These are phyloP conservation scores for Epistrophe grossulariae DNA, from an alignment of 2,888 invertebrate species.

Conservation along the genomic window DNA sequence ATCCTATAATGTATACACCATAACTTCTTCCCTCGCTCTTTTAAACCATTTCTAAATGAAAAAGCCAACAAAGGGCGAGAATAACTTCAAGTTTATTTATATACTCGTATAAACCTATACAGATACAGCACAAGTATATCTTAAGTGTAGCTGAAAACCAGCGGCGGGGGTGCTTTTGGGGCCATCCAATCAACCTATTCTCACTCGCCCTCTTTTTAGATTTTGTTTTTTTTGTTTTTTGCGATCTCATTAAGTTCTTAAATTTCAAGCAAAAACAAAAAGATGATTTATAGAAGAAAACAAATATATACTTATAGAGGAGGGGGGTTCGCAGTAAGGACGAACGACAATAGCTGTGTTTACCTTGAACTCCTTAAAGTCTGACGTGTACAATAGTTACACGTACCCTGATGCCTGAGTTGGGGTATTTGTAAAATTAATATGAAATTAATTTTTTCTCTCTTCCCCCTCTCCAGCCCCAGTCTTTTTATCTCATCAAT, in stretches of 20 bases:
- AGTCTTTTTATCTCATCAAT: background rate
- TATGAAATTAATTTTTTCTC: background rate
- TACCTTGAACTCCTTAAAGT: conserved; percentile 73
- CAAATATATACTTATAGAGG: background rate
- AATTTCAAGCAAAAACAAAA: conserved; percentile 56
- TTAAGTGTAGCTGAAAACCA: conserved; percentile 28
- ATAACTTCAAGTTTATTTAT: conserved; percentile 60
- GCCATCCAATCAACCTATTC: conserved; percentile 21
- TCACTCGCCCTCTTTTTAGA: background rate
- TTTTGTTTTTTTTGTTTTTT: no score
- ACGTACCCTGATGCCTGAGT: conserved; percentile 4
- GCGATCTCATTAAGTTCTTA: conserved; percentile 56
- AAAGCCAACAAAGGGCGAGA: conserved; percentile 66
- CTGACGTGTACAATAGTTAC: conserved; percentile 50
- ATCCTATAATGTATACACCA: conserved; percentile 27
- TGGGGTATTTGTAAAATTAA: background rate
- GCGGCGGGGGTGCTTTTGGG: conserved; percentile 10
- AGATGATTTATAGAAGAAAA: conserved; percentile 8
- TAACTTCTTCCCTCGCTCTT: background rate
- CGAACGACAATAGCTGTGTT: conserved; percentile 39
- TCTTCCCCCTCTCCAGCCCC: no score
- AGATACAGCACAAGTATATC: conserved; percentile 4
- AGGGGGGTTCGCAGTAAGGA: conserved; percentile 14
- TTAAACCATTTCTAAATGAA: conserved; percentile 35
- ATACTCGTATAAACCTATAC: background rate